Percentiles rank a stretch among this genome's conserved stretches.
Evolutionary conservation across 2,797 vertebrate species (phyloP).

Genomic region (Acipenser oxyrinchus): DNA sequence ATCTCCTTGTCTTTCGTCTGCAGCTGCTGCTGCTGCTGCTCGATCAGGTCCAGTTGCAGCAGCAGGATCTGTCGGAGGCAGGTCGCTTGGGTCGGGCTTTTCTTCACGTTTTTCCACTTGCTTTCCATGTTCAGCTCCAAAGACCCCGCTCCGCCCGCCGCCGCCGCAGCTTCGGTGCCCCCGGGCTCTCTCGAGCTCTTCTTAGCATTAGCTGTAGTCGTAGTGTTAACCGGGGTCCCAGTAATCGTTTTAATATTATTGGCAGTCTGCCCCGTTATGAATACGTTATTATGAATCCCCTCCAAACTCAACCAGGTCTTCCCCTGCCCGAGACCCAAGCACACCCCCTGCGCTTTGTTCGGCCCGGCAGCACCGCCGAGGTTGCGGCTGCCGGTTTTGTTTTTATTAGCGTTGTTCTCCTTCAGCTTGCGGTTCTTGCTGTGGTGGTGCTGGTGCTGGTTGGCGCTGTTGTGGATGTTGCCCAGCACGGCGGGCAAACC

Average conservation of each 20-base stretch:
- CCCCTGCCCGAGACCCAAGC: constrained; percentile 37
- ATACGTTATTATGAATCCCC: constrained; percentile 48
- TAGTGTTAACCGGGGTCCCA: constrained; percentile 39
- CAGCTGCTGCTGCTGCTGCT: constrained; percentile 91
- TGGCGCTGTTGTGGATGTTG: constrained; percentile 25
- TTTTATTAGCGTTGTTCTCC: constrained; percentile 52
- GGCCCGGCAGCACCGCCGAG: constrained; percentile 37
- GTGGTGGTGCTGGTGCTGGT: constrained; percentile 34
- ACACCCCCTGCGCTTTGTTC: constrained; percentile 34
- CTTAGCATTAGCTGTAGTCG: constrained; percentile 33
- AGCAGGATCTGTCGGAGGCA: constrained; percentile 91
- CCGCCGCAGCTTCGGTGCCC: constrained; percentile 45
- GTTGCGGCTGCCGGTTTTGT: constrained; percentile 29
- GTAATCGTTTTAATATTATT: constrained; percentile 60
- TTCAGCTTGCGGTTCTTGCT: constrained; percentile 47
- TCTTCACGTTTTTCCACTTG: constrained; percentile 78
- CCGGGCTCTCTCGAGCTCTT: constrained; percentile 59
- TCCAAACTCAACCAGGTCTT: constrained; percentile 49
- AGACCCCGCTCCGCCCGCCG: constrained; percentile 32
- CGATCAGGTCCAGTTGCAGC: constrained; percentile 91
- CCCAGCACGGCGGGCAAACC: constrained; percentile 30
- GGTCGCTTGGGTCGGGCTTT: constrained; percentile 79
- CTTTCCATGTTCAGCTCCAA: constrained; percentile 67
- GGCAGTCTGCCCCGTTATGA: constrained; percentile 45
- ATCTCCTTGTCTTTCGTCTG: constrained; percentile 94